Evolutionary conservation across 1,140 invertebrate species (phyloP), one percentile per base, ranked within the genome.

Genomic region (Sipha flava): DNA sequence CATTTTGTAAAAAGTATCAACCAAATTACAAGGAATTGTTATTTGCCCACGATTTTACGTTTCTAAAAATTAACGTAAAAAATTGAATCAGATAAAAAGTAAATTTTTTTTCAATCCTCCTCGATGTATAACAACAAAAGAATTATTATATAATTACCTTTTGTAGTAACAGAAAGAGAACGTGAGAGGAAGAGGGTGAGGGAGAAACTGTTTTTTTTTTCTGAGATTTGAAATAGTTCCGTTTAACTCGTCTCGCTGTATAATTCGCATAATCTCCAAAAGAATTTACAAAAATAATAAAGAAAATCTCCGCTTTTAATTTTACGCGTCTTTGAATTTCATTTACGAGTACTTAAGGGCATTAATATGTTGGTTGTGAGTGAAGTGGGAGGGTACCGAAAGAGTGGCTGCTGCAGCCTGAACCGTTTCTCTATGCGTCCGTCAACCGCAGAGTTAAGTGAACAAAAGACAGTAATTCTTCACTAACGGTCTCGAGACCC

Each of bases 291-390:
- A 34, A 43, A 43, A 23, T 26, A 26, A 23, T 26, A 26, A 31
- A 29, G 66, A 47, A 70, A 70, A 70, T 70, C 43, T 23, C 9
- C 23, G 52, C 21, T 77, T 57, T 77, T 77, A 40, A 77, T 77
- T 77, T 77, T 77, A 77, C 49, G 73, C 73, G 52, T 59, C 49
- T 77, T 77, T 77, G 73, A 57, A 77, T 77, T 40, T 59, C 73
- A 29, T 77, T 77, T 57, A 57, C 73, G 73, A 57, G 49, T 45
- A 54, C 31, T 75, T 37, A 54, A 34, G 21, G 12, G 29, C 14
- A 77, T 75, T 49, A 37, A 52, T 75, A 37, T 62, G 26, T 54
- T 49, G 45, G 29, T 14, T 7, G 31, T 66, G n/a, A 14, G 37
- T 31, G 29, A 16, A 4, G 10, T 26, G 10, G n/a, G n/a, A n/a